A percentile compares a stretch with the other conserved stretches of the same genome.
phyloP scores from a whole-genome alignment of 2,113 vertebrate species.

The Takifugu bimaculatus region DNA sequence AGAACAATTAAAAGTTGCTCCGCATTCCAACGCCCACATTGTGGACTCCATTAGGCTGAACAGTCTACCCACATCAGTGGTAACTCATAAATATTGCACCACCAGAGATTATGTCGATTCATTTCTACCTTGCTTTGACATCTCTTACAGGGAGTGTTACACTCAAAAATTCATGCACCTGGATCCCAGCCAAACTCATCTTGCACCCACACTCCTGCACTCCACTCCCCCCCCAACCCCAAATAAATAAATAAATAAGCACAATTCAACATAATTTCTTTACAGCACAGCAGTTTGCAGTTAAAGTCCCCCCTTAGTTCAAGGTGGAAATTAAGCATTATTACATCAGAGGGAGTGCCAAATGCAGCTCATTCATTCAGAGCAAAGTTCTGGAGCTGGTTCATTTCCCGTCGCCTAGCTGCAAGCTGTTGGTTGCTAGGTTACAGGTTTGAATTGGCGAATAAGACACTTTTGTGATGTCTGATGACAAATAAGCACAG shows the following conservation, averaged over 20 bases:
- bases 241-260: background rate
- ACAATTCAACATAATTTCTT: conserved; percentile 15
- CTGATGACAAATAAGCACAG: conserved; percentile 12
- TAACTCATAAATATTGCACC: conserved; percentile 55
- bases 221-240: background rate
- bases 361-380: conserved; percentile 4
- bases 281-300: conserved; percentile 3
- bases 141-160: conserved; percentile 38
- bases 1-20: conserved; percentile 62
- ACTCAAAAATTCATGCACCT: conserved; percentile 51
- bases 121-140: conserved; percentile 52
- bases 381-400: conserved; percentile 1
- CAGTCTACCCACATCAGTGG: conserved; percentile 43
- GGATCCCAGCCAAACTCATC: conserved; percentile 38
- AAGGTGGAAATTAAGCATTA: conserved; percentile 10
- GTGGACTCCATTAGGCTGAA: conserved; percentile 35
- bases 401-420: conserved; percentile 12
- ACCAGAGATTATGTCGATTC: conserved; percentile 54
- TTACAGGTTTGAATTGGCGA: conserved; percentile 26
- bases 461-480: conserved; percentile 19
- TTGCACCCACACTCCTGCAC: background rate
- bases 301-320: conserved; percentile 17
- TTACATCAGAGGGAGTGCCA: background rate
- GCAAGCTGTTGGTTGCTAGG: conserved; percentile 32
- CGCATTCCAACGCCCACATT: conserved; percentile 43